Evolutionary conservation across 2,113 vertebrate species (phyloP).

Genomic region (Sorex araneus): DNA sequence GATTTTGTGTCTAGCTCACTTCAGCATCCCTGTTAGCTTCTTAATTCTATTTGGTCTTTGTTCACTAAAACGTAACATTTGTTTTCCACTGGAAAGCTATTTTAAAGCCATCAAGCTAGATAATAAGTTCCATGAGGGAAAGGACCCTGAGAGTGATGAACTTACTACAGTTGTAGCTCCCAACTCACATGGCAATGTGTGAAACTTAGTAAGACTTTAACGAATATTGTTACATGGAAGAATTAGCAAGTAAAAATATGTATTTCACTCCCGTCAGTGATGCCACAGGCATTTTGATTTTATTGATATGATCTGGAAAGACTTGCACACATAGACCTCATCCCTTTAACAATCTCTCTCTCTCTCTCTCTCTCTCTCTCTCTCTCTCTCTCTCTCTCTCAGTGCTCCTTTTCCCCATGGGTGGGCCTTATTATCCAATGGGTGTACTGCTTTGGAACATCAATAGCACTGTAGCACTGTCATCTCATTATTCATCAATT

Average conservation of each 20-base stretch:
- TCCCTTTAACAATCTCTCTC: neutral
- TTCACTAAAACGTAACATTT: slow-evolving; percentile 42
- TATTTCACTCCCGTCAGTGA: neutral
- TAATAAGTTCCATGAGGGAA: slow-evolving; percentile 70
- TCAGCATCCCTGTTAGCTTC: neutral
- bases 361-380: neutral
- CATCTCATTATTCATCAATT: no score
- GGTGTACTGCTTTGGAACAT: neutral
- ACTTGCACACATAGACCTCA: neutral
- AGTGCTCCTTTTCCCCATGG: rapidly evolving
- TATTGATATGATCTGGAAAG: neutral
- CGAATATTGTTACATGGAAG: neutral
- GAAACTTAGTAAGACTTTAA: neutral
- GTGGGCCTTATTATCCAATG: neutral
- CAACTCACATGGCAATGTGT: neutral
- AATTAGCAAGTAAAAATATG: neutral
- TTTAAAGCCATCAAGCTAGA: slow-evolving; percentile 71
- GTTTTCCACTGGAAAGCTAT: slow-evolving; percentile 22
- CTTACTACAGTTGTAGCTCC: neutral
- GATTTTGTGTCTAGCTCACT: neutral
- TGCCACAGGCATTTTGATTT: neutral
- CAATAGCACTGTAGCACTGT: no score
- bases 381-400: neutral
- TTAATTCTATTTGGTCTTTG: neutral
- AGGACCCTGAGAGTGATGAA: slow-evolving; percentile 45